phyloP scores from a whole-genome alignment of 2,113 vertebrate species.

The Pica pica region DNA sequence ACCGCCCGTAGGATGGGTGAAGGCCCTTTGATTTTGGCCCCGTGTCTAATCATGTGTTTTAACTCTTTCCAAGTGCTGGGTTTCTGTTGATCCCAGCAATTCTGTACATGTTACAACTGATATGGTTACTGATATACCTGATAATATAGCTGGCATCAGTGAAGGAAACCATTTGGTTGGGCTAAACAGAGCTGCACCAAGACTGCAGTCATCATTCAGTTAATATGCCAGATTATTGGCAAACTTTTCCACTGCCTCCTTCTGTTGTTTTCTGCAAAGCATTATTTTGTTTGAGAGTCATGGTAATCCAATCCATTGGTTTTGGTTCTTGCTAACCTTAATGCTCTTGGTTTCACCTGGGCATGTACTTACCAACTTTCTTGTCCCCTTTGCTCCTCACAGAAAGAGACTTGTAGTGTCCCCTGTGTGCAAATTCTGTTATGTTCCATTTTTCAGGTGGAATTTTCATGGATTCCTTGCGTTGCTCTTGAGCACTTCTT shows the following conservation, averaged over 20 bases:
- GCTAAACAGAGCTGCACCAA: constrained; percentile 15
- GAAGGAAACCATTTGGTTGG: constrained; percentile 36
- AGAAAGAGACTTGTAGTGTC: not conserved
- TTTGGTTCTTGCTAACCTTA: not conserved
- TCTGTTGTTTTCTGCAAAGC: constrained; percentile 24
- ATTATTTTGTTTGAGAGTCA: not conserved
- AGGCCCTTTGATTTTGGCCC: constrained; percentile 59
- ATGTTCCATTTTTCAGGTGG: not conserved
- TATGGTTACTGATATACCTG: constrained; percentile 44
- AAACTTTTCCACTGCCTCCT: constrained; percentile 3
- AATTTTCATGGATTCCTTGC: not conserved
- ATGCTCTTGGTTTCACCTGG: not conserved
- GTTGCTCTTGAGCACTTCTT: not conserved
- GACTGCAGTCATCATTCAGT: not conserved
- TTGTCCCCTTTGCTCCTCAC: not conserved
- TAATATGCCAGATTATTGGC: constrained; percentile 1
- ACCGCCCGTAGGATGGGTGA: constrained; percentile 28
- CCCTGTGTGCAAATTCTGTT: not conserved
- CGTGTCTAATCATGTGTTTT: constrained; percentile 53
- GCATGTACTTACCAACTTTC: not conserved
- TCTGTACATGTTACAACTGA: constrained; percentile 61
- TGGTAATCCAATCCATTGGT: not conserved
- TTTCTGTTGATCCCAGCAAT: constrained; percentile 62
- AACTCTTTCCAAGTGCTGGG: constrained; percentile 58
- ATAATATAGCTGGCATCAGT: constrained; percentile 31